phyloP scores from a whole-genome alignment of 1,140 invertebrate species.

The Contarinia nasturtii region DNA sequence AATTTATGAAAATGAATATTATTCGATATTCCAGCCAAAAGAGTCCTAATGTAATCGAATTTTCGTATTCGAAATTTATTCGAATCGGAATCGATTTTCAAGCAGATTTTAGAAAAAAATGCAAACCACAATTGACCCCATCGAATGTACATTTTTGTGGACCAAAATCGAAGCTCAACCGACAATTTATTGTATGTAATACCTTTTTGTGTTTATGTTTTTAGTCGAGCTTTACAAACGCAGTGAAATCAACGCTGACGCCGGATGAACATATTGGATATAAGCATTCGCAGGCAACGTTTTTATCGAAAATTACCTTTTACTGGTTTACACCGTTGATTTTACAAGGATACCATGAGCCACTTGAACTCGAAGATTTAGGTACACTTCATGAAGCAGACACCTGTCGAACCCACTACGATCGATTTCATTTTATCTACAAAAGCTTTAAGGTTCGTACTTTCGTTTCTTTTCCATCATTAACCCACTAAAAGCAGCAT shows the following conservation, averaged over 20 bases:
- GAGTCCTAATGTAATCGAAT: too few relatives aligned
- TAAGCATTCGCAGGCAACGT: slow-evolving; percentile 36
- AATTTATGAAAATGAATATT: too few relatives aligned
- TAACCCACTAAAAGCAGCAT: too few relatives aligned
- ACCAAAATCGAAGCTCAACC: too few relatives aligned
- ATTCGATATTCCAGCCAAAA: too few relatives aligned
- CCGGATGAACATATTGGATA: slow-evolving; percentile 17
- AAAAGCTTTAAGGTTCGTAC: slow-evolving; percentile 7
- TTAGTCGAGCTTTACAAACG: background rate
- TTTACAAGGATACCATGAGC: slow-evolving; percentile 38
- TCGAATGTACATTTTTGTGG: background rate
- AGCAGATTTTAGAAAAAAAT: background rate
- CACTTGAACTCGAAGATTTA: slow-evolving; percentile 46
- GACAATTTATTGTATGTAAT: too few relatives aligned
- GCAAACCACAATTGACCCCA: background rate
- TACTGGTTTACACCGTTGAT: slow-evolving; percentile 56
- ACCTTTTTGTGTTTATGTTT: background rate
- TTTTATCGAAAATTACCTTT: slow-evolving; percentile 53
- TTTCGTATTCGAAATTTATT: too few relatives aligned
- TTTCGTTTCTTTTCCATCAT: too few relatives aligned
- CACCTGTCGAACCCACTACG: slow-evolving; percentile 21
- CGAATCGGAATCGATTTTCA: background rate
- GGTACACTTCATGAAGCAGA: slow-evolving; percentile 47
- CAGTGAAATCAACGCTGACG: background rate
- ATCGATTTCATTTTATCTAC: slow-evolving; percentile 21